Base-by-base conservation (phyloP, 2,888 invertebrate genomes). In the Hedychridium roseum region DNA sequence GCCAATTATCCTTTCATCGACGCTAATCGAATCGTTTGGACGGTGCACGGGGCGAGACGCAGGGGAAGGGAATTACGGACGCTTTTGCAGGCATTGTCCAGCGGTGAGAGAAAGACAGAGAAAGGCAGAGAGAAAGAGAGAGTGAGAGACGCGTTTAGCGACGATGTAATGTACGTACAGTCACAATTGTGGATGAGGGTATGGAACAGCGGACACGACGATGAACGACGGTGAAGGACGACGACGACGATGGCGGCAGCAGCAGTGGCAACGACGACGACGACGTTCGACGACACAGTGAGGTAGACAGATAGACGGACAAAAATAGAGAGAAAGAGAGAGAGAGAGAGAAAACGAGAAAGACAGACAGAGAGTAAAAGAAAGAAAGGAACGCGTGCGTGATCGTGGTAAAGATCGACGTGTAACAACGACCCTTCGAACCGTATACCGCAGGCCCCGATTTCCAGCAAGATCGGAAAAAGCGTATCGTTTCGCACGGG, bases 131-230 rank as follows among this genome's bases (percentile, higher is more conserved):
- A 17, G 12, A 20, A 16, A 17, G 18, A 35, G 6, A 36, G 7
- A 27, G n/a, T n/a, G n/a, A n/a, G n/a, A n/a, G n/a, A n/a, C n/a
- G n/a, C n/a, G n/a, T n/a, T n/a, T n/a, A n/a, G n/a, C n/a, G n/a
- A n/a, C n/a, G n/a, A n/a, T n/a, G n/a, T n/a, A n/a, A n/a, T n/a
- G 41, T 50, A 53, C 38, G 43, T 47, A 50, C 20, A 50, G 16
- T 26, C 11, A 59, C 38, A 47, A 48, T 45, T 47, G 46, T 35
- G 48, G 38, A 42, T 56, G 50, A 54, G 50, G 49, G 46, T 63
- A 57, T 45, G 51, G 44, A 57, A 61, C 60, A n/a, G n/a, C n/a
- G n/a, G n/a, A n/a, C n/a, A n/a, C n/a, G n/a, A n/a, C n/a, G n/a
- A n/a, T n/a, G n/a, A n/a, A n/a, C n/a, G 43, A 53, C 49, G 40